Percentiles rank a stretch among this genome's conserved stretches.
Conservation (phyloP, 1,140 invertebrate species). For the Philotrypesis tridentata region DNA sequence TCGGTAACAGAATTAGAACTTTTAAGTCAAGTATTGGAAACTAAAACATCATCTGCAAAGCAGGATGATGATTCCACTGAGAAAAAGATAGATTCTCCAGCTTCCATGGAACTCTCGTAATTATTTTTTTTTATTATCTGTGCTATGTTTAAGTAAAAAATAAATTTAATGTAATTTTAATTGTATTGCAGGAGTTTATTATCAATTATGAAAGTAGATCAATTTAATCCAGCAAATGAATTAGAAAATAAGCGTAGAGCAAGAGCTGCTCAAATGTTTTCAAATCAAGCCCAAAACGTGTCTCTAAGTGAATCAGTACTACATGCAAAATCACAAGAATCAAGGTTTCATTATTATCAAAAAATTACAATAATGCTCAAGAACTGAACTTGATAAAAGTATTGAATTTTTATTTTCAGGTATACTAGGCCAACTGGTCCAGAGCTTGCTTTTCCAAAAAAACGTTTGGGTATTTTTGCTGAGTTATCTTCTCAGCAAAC, state of each 20-base stretch:
- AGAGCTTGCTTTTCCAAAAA: neutral
- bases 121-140: neutral
- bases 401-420: neutral
- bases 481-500: neutral
- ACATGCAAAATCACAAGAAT: conserved; percentile 1
- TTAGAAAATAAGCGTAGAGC: conserved; percentile 22
- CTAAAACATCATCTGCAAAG: conserved; percentile 56
- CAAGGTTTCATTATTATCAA: neutral
- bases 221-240: neutral
- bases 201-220: conserved; percentile 84
- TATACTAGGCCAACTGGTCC: neutral
- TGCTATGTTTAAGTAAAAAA: neutral
- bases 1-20: conserved; percentile 84
- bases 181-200: conserved; percentile 78
- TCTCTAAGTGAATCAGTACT: neutral
- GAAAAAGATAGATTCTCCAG: neutral
- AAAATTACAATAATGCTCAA: neutral
- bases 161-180: neutral
- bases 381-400: conserved; percentile 12
- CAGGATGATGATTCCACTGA: neutral
- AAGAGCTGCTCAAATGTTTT: conserved; percentile 20
- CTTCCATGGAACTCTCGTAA: conserved; percentile 30
- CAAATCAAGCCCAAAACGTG: neutral
- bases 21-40: conserved; percentile 78
- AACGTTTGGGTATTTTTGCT: neutral